Conservation (phyloP, 2,113 vertebrate genomes). For the Salvelinus alpinus region DNA sequence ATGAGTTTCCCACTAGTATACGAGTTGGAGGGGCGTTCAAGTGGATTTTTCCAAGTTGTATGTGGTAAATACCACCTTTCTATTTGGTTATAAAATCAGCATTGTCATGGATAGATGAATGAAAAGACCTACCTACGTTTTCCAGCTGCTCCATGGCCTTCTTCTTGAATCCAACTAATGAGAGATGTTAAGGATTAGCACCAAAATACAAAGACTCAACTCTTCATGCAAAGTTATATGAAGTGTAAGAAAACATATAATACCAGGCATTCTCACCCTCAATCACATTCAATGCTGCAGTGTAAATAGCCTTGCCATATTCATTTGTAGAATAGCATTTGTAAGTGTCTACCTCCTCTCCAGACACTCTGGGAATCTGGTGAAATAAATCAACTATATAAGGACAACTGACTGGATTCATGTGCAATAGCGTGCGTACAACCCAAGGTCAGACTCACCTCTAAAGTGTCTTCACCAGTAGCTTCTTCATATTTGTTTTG, state of each 20-base stretch:
- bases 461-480: constrained; percentile 74
- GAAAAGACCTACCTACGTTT: constrained; percentile 20
- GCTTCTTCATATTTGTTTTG: constrained; percentile 59
- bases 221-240: not conserved
- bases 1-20: no score
- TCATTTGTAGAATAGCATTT: constrained; percentile 79
- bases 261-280: constrained; percentile 73
- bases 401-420: constrained; percentile 4
- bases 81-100: no score
- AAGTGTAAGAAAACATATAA: not conserved
- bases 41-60: no score
- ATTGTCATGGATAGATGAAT: no score
- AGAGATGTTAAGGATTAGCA: not conserved
- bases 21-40: no score
- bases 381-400: constrained; percentile 14
- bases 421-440: no score
- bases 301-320: constrained; percentile 81
- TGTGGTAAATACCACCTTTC: no score
- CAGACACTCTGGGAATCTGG: constrained; percentile 76
- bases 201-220: not conserved
- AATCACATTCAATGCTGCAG: constrained; percentile 73
- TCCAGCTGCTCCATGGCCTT: constrained; percentile 48
- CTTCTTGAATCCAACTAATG: constrained; percentile 76
- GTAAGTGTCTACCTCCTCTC: constrained; percentile 76
- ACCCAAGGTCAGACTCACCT: constrained; percentile 67